Conservation (phyloP, 2,797 vertebrate genomes). For the Monodelphis domestica region DNA sequence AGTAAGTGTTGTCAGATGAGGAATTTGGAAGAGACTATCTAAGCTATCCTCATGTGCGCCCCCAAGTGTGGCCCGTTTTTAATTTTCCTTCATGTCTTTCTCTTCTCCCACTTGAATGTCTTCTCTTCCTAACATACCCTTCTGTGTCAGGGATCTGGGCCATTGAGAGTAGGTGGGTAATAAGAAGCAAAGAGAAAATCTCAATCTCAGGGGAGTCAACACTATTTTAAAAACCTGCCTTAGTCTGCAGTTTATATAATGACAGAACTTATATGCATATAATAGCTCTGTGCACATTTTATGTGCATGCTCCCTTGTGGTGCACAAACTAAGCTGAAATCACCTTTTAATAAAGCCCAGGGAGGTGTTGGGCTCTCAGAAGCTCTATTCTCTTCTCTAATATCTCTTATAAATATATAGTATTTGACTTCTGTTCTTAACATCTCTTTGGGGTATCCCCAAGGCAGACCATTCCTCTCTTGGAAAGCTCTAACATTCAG, state of each 20-base stretch:
- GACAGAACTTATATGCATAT: background rate
- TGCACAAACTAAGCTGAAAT: background rate
- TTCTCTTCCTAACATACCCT: slow-evolving; percentile 31
- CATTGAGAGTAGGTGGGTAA: slow-evolving; percentile 25
- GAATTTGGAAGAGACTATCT: slow-evolving; percentile 11
- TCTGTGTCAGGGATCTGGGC: background rate
- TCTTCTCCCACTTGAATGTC: background rate
- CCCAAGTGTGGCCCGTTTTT: background rate
- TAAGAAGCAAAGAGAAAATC: slow-evolving; percentile 6
- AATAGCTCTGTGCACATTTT: background rate
- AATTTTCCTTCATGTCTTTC: background rate
- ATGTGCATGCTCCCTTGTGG: background rate
- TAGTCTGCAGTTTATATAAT: background rate
- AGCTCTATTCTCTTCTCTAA: background rate
- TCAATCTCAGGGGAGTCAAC: background rate
- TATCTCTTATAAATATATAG: slow-evolving; percentile 4
- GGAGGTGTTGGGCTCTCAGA: background rate
- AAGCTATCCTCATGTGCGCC: background rate
- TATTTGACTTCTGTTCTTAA: background rate
- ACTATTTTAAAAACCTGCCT: background rate
- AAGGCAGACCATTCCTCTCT: background rate
- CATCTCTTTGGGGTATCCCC: background rate
- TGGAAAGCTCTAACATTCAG: background rate
- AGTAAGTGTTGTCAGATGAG: background rate
- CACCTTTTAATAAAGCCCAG: background rate